Evolutionary conservation across 2,888 invertebrate genomes (phyloP), one percentile per base, ranked within the genome.

Genomic region (Hofmannophila pseudospretella): DNA sequence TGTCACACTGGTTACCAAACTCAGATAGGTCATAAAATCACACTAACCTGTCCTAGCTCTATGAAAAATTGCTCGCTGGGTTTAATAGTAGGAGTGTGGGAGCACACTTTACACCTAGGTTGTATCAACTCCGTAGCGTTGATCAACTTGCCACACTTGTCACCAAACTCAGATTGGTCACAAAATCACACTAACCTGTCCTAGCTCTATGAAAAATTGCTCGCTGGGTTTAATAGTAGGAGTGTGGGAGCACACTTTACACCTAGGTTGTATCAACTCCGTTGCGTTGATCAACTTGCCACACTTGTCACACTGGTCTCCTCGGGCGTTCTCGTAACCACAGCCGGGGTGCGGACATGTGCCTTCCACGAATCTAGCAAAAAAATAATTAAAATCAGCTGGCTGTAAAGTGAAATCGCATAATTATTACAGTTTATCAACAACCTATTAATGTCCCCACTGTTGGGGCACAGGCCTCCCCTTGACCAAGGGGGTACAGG

Each of bases 251-350:
- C 99, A 99, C 16, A 77, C 51, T 80, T 98, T 98, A 73, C 98
- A 99, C 38, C 38, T 8, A 0, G 98, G 96, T 40, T 91, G 88
- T 41, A 92, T 89, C 16, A 99, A 85, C 41, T 99, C 98, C 0
- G 91, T 89, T 0, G 99, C 97, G 74, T 98, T 99, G 36, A 99
- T 94, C 7, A 99, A 89, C 67, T 97, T 96, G 1, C 98, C 96
- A 67, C 99, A 99, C 49, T 94, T 94, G 76, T 99, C 99, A 71
- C 99, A 99, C 76, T 99, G 99, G 84, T 99, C 99, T 1, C 99
- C 99, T 26, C 99, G 90, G 0, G 99, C 99, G 68, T 95, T 94
- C 51, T 94, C 95, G 77, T 95, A 99, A 2, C 89, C 89, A 65
- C 99, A 99, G 31, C 95, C 91, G 0, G 89, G 84, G 72, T 92